Evolutionary conservation across 1,140 invertebrate genomes (phyloP), one percentile per base, ranked within the genome.

Genomic region (Brachionus sp.): DNA sequence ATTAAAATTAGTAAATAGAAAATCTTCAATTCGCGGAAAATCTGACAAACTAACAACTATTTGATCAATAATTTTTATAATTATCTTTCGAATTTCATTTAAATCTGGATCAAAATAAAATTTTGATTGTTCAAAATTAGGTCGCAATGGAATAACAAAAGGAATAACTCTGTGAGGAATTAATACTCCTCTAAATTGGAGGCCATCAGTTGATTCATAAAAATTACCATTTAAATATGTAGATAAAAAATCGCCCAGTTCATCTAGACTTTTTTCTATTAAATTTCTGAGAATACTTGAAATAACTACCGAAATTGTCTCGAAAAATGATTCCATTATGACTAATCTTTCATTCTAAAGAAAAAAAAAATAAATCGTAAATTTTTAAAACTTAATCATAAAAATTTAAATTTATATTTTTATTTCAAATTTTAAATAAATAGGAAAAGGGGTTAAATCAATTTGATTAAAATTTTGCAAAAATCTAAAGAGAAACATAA

Each of bases 311-410:
- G 70, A 19, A 25, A 75, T 23, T 25, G 77, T 42, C 3, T 80
- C 50, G 23, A 80, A 80, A 66, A 39, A 66, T 80, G n/a, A 16
- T 19, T 80, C 46, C 29, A 80, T 80, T 37, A 80, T 19, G 10
- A 25, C 19, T 10, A 80, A 10, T 19, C 50, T 50, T 23, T 57
- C 44, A 25, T 37, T 37, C 77, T 57, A 2, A 66, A n/a, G n/a
- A n/a, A n/a, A n/a, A n/a, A n/a, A n/a, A n/a, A n/a, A n/a, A n/a
- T n/a, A n/a, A n/a, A n/a, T n/a, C n/a, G n/a, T n/a, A n/a, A n/a
- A n/a, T n/a, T n/a, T n/a, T n/a, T n/a, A n/a, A n/a, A n/a, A n/a
- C n/a, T n/a, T n/a, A n/a, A n/a, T n/a, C n/a, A n/a, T n/a, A n/a
- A n/a, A n/a, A n/a, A n/a, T n/a, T n/a, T n/a, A n/a, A n/a, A n/a